A percentile compares a stretch with the other conserved stretches of the same genome.
Conservation (phyloP, 2,113 vertebrate genomes). For the Hemibagrus wyckioides region DNA sequence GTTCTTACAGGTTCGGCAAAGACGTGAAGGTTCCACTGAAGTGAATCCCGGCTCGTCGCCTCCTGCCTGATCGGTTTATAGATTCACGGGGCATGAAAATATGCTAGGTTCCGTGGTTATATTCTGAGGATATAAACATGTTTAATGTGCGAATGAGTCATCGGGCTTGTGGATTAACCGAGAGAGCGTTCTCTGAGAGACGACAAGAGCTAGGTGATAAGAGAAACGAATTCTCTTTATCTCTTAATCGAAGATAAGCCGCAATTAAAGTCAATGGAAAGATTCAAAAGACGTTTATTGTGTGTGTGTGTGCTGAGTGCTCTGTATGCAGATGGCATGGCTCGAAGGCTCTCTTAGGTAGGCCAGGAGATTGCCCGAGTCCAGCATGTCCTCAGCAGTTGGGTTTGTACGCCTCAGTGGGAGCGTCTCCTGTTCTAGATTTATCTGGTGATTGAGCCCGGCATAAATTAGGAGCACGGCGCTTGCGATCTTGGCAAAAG, state of each 20-base stretch:
- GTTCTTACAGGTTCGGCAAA: background rate
- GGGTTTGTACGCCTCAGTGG: slow-evolving; percentile 2
- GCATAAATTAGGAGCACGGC: background rate
- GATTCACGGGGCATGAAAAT: background rate
- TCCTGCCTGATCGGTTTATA: background rate
- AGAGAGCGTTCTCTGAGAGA: background rate
- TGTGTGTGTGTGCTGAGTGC: slow-evolving; percentile 6
- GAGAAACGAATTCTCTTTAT: background rate
- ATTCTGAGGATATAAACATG: background rate
- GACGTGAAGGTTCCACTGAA: background rate
- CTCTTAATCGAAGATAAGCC: background rate
- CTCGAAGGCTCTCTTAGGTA: slow-evolving; percentile 24
- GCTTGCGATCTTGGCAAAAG: background rate
- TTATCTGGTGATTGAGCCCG: background rate
- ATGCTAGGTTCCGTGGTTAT: background rate
- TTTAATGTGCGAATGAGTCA: background rate
- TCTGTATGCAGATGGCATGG: background rate
- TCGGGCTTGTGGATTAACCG: background rate
- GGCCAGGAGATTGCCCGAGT: slow-evolving; percentile 17
- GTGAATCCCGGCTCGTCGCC: background rate
- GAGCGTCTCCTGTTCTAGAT: slow-evolving; percentile 14
- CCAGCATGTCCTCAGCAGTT: slow-evolving; percentile 19
- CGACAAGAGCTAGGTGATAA: background rate
- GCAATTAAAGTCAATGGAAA: background rate
- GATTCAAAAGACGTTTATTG: background rate